Evolutionary conservation across 2,113 vertebrate genomes (phyloP).

Genomic region (Vulpes ferrilata): DNA sequence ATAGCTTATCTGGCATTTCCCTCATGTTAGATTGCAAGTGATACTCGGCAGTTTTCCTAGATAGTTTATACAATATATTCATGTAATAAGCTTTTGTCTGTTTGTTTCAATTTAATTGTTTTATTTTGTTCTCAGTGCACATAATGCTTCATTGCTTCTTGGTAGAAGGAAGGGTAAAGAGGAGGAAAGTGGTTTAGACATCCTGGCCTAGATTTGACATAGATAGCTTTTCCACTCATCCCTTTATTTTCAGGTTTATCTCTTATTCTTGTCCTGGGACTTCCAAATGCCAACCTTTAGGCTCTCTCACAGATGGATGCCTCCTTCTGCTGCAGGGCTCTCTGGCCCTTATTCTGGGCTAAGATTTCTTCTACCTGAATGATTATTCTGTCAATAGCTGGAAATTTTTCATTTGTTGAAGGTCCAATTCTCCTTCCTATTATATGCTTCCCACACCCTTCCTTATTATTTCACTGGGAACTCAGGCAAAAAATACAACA

Average conservation of each 20-base stretch:
- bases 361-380: not conserved
- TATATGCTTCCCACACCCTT: not conserved
- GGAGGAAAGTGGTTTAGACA: accelerated
- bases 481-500: not conserved
- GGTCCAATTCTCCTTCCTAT: not conserved
- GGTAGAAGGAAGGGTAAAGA: not conserved
- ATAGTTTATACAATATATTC: not conserved
- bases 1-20: not conserved
- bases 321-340: not conserved
- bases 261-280: not conserved
- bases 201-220: too few relatives aligned
- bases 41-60: not conserved
- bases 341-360: not conserved
- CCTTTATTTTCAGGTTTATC: not conserved
- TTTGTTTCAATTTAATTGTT: not conserved
- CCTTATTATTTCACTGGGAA: not conserved
- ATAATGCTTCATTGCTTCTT: not conserved
- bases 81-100: not conserved
- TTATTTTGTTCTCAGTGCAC: not conserved
- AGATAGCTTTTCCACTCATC: not conserved
- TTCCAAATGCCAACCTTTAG: accelerated
- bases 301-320: not conserved
- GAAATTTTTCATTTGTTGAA: not conserved
- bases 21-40: not conserved
- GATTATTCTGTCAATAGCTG: not conserved